A percentile compares a stretch with the other conserved stretches of the same genome.
Evolutionary conservation across 2,888 invertebrate genomes (phyloP).

Genomic region (Leuctra nigra): DNA sequence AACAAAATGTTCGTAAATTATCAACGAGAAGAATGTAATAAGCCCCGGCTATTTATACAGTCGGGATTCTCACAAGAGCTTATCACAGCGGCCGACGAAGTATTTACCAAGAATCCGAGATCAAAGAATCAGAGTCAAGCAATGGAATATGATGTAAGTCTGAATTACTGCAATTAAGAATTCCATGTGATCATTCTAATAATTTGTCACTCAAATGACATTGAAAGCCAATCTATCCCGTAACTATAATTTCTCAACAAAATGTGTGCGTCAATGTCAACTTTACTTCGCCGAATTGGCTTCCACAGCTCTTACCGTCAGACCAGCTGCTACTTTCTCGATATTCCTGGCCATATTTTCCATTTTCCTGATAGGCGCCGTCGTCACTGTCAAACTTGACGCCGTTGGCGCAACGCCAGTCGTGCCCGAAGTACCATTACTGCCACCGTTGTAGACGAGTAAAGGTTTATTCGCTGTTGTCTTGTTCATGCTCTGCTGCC

Average conservation of each 20-base stretch:
- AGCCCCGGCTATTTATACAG: too few relatives aligned
- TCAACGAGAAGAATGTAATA: too few relatives aligned
- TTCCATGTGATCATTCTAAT: too few relatives aligned
- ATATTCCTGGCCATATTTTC: conserved; percentile 33
- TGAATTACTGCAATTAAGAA: too few relatives aligned
- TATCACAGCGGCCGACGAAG: too few relatives aligned
- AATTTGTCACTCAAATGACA: too few relatives aligned
- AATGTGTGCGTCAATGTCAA: background rate
- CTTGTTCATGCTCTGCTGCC: conserved; percentile 39
- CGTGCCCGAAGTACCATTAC: too few relatives aligned
- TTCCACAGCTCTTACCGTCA: conserved; percentile 31
- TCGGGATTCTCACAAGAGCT: too few relatives aligned
- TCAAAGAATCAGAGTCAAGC: too few relatives aligned
- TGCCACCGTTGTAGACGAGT: background rate
- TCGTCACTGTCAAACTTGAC: conserved; percentile 1
- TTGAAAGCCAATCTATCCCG: background rate
- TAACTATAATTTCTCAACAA: background rate
- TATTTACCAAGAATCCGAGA: too few relatives aligned
- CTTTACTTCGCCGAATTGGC: conserved; percentile 18
- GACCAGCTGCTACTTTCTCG: conserved; percentile 34
- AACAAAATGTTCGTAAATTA: too few relatives aligned
- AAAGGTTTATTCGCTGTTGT: conserved; percentile 4
- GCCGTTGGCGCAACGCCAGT: background rate
- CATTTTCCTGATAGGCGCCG: conserved; percentile 30
- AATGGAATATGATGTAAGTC: too few relatives aligned